Evolutionary conservation across 2,888 invertebrate species (phyloP), one percentile per base, ranked within the genome.

Genomic region (Arge pagana): DNA sequence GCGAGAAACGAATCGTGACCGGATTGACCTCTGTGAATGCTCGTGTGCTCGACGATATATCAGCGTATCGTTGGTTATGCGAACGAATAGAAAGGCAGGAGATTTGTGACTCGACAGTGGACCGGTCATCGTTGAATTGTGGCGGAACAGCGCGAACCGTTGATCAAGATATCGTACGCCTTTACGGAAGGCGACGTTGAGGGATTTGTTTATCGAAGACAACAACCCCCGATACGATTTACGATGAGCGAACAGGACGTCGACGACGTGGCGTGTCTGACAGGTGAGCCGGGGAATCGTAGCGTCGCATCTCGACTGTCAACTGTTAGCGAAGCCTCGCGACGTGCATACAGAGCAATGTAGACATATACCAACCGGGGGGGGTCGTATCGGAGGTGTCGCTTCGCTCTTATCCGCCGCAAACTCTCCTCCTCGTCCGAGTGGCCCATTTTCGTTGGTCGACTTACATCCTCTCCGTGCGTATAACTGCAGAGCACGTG

Each of bases 191-290:
- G 73, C 61, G 68, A 72, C 66, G 70, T 76, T 58, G 75, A 74
- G 63, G 73, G 68, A 58, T 67, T 73, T 67, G 74, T 74, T 62
- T 72, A 74, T 66, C 70, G 71, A 58, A 66, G 73, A 67, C 68
- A 68, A 57, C 68, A 66, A 53, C 68, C 67, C 54, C 71, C 70
- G 48, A 72, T 68, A 66, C 71, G 68, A 58, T 72, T 76, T 70
- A 70, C 69, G 57, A 89, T 93, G 92, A 91, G 90, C 78, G 93
- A 93, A 74, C 91, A 90, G 77, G 93, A 93, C 81, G 85, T 93
- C 74, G 93, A 93, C 76, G 93, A 93, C 82, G 92, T 93, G 70
- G 93, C 93, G 58, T 93, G 93, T 81, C 82, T 93, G 78, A 93
- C 93, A 81, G 93, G 92, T 90, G 65, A 78, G 79, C 50, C 13